phyloP scores from a whole-genome alignment of 2,113 vertebrate species.

The Raja brachyura region DNA sequence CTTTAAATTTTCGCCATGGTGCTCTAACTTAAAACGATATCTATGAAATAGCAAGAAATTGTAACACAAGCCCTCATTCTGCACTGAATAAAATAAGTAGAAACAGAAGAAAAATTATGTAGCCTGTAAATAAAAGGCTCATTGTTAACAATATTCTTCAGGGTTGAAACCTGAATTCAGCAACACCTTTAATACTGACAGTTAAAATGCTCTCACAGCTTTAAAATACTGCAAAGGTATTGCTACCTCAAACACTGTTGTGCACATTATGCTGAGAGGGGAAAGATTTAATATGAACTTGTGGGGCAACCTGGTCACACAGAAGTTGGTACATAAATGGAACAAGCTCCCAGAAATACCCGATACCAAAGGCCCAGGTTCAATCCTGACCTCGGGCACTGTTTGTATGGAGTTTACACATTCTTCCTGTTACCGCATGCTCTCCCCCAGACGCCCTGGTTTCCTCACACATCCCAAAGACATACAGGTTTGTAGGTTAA shows the following conservation, averaged over 20 bases:
- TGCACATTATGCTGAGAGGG: neutral
- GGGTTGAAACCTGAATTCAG: neutral
- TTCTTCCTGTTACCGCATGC: too few relatives aligned
- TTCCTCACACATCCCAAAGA: too few relatives aligned
- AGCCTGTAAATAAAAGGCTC: neutral
- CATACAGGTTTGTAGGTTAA: too few relatives aligned
- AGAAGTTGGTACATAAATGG: too few relatives aligned
- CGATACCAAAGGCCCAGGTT: too few relatives aligned
- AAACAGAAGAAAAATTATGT: constrained; percentile 16
- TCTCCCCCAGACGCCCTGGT: too few relatives aligned
- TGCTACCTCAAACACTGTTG: neutral
- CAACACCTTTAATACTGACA: neutral
- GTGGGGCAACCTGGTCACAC: too few relatives aligned
- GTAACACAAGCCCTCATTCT: neutral
- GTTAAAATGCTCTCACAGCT: neutral
- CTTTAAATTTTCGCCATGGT: constrained; percentile 8
- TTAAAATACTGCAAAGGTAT: neutral
- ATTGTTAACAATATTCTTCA: constrained; percentile 16
- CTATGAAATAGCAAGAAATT: neutral
- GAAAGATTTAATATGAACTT: too few relatives aligned
- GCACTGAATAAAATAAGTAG: constrained; percentile 5
- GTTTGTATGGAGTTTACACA: too few relatives aligned
- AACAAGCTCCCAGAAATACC: too few relatives aligned
- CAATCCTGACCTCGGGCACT: too few relatives aligned
- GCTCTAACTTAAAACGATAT: constrained; percentile 20